These are phyloP conservation scores for Micromys minutus DNA, from an alignment of 2,113 vertebrate genomes.

Conservation along the genomic window DNA sequence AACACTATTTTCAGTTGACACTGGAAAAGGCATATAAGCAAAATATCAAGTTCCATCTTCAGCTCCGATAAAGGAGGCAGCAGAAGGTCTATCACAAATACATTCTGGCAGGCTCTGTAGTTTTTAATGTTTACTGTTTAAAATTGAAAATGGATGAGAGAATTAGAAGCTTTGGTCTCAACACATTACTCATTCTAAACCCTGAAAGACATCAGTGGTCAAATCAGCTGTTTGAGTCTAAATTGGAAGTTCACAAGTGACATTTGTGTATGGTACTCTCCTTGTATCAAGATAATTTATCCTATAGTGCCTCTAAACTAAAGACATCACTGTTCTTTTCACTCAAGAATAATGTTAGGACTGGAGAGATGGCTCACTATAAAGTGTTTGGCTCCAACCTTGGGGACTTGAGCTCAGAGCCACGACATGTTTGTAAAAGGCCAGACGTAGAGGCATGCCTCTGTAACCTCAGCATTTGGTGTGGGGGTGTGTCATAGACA, in stretches of 20 bases:
- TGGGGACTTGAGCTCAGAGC: not conserved
- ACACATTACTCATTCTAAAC: not conserved
- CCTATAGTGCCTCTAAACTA: not conserved
- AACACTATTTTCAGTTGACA: constrained; percentile 33
- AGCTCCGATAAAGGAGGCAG: not conserved
- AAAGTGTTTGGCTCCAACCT: not conserved
- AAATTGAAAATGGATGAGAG: constrained; percentile 11
- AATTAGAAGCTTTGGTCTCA: constrained; percentile 10
- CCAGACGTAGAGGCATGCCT: not conserved
- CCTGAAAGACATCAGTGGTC: not conserved
- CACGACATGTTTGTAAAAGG: not conserved
- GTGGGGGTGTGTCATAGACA: not conserved
- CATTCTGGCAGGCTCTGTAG: not conserved
- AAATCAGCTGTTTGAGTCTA: not conserved
- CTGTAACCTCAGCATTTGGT: not conserved
- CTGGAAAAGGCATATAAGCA: not conserved
- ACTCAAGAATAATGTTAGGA: not conserved
- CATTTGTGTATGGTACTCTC: not conserved
- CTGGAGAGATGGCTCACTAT: not conserved
- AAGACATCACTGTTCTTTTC: not conserved
- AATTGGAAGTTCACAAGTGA: not conserved
- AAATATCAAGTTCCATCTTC: not conserved
- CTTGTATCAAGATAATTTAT: not conserved
- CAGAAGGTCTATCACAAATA: not conserved
- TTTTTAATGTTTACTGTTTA: not conserved